These are phyloP conservation scores for Lacerta bilineata DNA, from an alignment of 2,797 vertebrate species.

Conservation along the genomic window DNA sequence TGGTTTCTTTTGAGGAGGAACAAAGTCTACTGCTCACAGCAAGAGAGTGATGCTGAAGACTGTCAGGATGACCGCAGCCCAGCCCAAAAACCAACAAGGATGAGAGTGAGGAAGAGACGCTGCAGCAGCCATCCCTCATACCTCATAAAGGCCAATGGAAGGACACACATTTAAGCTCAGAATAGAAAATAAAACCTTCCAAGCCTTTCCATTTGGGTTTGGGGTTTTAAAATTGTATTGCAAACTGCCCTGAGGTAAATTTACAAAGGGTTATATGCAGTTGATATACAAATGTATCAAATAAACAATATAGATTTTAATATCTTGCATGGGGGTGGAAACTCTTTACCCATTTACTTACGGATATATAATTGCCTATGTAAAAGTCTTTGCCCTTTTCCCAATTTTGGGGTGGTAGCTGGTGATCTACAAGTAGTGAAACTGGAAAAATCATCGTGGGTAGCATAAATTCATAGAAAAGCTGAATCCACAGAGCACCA, in stretches of 20 bases:
- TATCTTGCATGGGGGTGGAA: neutral
- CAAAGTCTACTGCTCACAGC: neutral
- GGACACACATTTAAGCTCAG: neutral
- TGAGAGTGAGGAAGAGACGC: neutral
- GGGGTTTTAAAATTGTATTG: constrained; percentile 20
- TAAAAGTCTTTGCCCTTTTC: neutral
- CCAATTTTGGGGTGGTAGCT: neutral
- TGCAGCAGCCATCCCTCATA: too few species aligned
- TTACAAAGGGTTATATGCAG: constrained; percentile 20
- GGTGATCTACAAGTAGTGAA: neutral
- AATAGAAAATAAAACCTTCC: neutral
- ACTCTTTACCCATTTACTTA: neutral
- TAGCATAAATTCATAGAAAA: neutral
- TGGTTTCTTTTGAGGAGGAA: constrained; percentile 4
- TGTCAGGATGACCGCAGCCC: neutral
- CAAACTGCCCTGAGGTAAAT: neutral
- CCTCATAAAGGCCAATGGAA: neutral
- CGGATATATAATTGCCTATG: neutral
- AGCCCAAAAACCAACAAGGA: neutral
- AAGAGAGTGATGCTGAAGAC: neutral
- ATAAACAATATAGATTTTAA: neutral
- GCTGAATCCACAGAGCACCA: too few species aligned
- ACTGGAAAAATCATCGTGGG: neutral
- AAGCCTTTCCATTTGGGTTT: neutral
- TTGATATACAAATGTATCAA: constrained; percentile 33